A percentile compares a stretch with the other conserved stretches of the same genome.
These are phyloP conservation scores for Zaprionus gabonicus DNA, from an alignment of 1,140 invertebrate species.

Conservation along the genomic window DNA sequence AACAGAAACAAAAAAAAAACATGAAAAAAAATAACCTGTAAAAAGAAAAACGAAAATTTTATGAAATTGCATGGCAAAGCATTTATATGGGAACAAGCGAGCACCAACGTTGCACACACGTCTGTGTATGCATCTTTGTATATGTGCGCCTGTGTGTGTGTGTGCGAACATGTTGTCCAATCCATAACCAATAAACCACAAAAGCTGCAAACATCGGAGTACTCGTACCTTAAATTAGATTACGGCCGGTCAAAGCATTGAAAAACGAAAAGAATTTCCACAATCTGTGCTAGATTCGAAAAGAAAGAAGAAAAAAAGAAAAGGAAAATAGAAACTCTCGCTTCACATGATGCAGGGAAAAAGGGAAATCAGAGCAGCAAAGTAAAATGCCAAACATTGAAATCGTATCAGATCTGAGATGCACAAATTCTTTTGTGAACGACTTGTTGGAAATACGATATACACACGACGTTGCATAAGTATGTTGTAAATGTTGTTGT, in stretches of 20 bases:
- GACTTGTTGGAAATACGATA: background rate
- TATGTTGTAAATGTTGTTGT: slow-evolving; percentile 3
- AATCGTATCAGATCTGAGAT: slow-evolving; percentile 26
- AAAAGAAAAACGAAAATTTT: slow-evolving; percentile 19
- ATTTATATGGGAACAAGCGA: slow-evolving; percentile 43
- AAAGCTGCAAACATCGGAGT: slow-evolving; percentile 39
- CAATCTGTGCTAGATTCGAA: slow-evolving; percentile 27
- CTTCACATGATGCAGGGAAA: slow-evolving; percentile 32
- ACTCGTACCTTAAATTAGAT: slow-evolving; percentile 49
- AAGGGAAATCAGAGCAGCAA: background rate
- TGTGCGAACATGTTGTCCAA: slow-evolving; percentile 22
- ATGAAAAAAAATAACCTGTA: slow-evolving; percentile 3
- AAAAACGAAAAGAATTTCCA: slow-evolving; percentile 17
- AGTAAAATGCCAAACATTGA: slow-evolving; percentile 3
- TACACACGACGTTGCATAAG: background rate
- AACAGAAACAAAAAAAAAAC: slow-evolving; percentile 37
- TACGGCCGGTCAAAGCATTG: slow-evolving; percentile 6
- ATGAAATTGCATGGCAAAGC: slow-evolving; percentile 58
- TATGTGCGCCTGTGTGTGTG: background rate
- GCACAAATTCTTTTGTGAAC: slow-evolving; percentile 1
- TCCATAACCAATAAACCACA: slow-evolving; percentile 63
- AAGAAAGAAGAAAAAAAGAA: slow-evolving; percentile 2
- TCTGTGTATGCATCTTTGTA: background rate
- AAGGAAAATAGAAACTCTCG: slow-evolving; percentile 13
- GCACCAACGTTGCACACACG: slow-evolving; percentile 29